Percentiles rank a stretch among this genome's conserved stretches.
phyloP scores from a whole-genome alignment of 2,888 invertebrate species.

The Aricia artaxerxes region DNA sequence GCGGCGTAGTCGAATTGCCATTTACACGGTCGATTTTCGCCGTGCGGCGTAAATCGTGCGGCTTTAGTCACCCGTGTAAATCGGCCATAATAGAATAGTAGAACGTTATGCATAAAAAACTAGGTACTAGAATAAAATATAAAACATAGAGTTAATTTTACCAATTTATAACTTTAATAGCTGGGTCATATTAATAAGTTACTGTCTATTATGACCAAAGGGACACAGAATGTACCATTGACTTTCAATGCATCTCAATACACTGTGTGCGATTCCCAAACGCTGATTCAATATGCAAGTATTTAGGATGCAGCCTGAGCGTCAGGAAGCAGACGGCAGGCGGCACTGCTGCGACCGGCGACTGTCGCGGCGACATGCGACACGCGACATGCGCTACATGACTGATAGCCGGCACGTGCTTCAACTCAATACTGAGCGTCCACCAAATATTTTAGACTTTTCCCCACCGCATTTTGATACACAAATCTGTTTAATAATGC shows the following conservation, averaged over 20 bases:
- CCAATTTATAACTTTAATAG: too few relatives aligned
- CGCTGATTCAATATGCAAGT: conserved; percentile 34
- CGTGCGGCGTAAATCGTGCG: too few relatives aligned
- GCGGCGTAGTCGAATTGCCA: too few relatives aligned
- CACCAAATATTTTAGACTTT: conserved; percentile 28
- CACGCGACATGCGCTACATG: conserved; percentile 49
- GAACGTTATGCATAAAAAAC: background rate
- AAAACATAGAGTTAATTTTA: too few relatives aligned
- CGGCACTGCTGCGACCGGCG: background rate
- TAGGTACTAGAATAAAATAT: too few relatives aligned
- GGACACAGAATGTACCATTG: background rate
- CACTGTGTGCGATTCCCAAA: background rate
- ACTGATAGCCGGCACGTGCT: conserved; percentile 55
- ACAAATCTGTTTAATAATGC: background rate
- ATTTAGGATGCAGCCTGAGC: conserved; percentile 37
- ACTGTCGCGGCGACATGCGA: background rate
- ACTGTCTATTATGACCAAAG: background rate
- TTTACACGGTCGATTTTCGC: too few relatives aligned
- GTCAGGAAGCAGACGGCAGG: conserved; percentile 41
- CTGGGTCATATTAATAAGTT: background rate
- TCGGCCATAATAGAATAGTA: background rate
- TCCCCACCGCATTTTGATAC: conserved; percentile 3
- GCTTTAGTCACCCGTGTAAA: too few relatives aligned
- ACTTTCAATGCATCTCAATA: background rate
- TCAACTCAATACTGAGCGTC: conserved; percentile 34